Base-by-base conservation (phyloP, 2,888 invertebrate species). In the Heteromurus nitidus region DNA sequence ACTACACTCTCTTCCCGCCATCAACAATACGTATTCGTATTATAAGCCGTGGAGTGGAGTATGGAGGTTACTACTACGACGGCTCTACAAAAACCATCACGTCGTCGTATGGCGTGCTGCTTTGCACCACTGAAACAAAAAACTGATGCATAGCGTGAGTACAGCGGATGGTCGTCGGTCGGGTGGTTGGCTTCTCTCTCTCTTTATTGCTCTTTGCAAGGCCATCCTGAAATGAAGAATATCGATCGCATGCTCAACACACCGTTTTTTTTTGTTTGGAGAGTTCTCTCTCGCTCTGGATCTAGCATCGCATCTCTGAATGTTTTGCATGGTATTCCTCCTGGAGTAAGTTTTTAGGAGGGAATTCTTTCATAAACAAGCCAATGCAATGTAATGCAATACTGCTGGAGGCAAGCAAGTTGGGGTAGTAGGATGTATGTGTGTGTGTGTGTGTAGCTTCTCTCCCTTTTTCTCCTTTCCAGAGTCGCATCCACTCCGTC, bases 151-250 rank as follows among this genome's bases (percentile, higher is more conserved):
- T 9, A 9, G 36, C 36, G 30, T 53, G 62, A 62, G 24, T 62
- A 73, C 68, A 68, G 62, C 80, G 73, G 58, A 55, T 73, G 79
- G 65, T 42, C 69, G 36, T n/a, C n/a, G 42, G 28, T 42, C 7
- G 55, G 80, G 80, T 80, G 73, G 80, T 80, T 80, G 80, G 80
- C 80, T 80, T 80, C 80, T 80, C 80, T 72, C 44, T 70, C 44
- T 64, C 62, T 73, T 80, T 80, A 80, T 80, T 67, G 80, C 80
- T 42, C 50, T 74, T 68, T 80, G 80, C 80, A 80, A 80, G 80
- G 80, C 80, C 80, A 80, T 74, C 74, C 80, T 74, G 68, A 74
- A 80, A 62, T 62, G 62, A 62, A 62, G 55, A 62, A 80, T 80
- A 80, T 80, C 73, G 80, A 80, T 80, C 73, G 44, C 47, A 31